A percentile compares a stretch with the other conserved stretches of the same genome.
Conservation (phyloP, 2,888 invertebrate genomes). For the Apamea crenata region DNA sequence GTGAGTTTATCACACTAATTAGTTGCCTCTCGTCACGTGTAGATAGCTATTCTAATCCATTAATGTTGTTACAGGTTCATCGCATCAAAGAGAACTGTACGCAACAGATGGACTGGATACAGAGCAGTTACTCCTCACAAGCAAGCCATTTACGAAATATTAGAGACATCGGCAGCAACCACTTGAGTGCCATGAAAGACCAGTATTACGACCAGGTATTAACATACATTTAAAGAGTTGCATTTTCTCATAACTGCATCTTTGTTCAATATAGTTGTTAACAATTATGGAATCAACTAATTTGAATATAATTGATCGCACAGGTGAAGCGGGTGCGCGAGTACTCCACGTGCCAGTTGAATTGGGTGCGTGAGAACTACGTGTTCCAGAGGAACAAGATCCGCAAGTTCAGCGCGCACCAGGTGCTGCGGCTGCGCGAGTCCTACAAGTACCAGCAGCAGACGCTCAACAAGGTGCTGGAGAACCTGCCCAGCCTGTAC, state of each 20-base stretch:
- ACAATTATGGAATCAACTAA: conserved; percentile 62
- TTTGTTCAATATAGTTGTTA: conserved; percentile 13
- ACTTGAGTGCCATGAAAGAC: conserved; percentile 95
- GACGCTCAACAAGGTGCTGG: conserved; percentile 97
- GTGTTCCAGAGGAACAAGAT: conserved; percentile 98
- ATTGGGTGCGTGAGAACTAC: conserved; percentile 98
- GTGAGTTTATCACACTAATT: conserved; percentile 80
- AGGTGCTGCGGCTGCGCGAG: conserved; percentile 96
- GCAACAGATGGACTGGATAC: conserved; percentile 98
- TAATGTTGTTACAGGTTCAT: conserved; percentile 91
- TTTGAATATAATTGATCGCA: conserved; percentile 69
- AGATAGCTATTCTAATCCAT: conserved; percentile 25
- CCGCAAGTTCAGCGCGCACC: conserved; percentile 98
- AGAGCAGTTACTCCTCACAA: conserved; percentile 97
- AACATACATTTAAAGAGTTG: conserved; percentile 18
- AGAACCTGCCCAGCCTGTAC: conserved; percentile 97
- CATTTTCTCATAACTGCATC: conserved; percentile 26
- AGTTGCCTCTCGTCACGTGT: conserved; percentile 11
- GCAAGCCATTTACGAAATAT: conserved; percentile 96
- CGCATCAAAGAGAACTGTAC: conserved; percentile 98
- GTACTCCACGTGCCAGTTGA: conserved; percentile 97
- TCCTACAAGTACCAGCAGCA: conserved; percentile 99
- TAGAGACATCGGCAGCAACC: conserved; percentile 97
- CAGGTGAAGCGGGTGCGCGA: conserved; percentile 97
- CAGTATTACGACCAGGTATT: conserved; percentile 97